A percentile compares a stretch with the other conserved stretches of the same genome.
Conservation (phyloP, 2,888 invertebrate species). For the Agrenia bidenticulata region DNA sequence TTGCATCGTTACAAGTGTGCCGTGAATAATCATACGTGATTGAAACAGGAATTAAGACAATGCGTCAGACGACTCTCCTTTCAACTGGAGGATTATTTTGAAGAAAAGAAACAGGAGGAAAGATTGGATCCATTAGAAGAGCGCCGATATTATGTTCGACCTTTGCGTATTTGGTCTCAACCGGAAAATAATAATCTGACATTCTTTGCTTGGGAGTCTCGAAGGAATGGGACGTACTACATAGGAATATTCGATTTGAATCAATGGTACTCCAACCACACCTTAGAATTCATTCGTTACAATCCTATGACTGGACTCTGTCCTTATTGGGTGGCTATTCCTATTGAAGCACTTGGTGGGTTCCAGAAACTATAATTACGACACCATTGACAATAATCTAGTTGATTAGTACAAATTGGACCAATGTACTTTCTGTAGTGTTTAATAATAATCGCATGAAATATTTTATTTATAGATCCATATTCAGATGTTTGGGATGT, state of each 20-base stretch:
- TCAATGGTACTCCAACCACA: constrained; percentile 92
- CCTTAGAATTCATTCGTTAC: constrained; percentile 63
- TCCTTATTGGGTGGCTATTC: constrained; percentile 50
- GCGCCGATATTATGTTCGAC: constrained; percentile 37
- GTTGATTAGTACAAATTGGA: too few relatives aligned
- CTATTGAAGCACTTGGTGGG: constrained; percentile 29
- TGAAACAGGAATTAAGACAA: constrained; percentile 39
- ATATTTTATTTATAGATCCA: too few relatives aligned
- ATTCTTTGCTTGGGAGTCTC: constrained; percentile 49
- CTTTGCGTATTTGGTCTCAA: constrained; percentile 46
- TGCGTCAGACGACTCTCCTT: constrained; percentile 40
- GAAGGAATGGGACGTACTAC: constrained; percentile 44
- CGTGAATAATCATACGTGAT: background rate
- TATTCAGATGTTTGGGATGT: constrained; percentile 58
- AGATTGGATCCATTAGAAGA: constrained; percentile 26
- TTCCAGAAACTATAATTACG: too few relatives aligned
- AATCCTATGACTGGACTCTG: constrained; percentile 39
- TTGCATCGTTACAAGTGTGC: constrained; percentile 2
- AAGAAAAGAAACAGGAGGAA: constrained; percentile 22
- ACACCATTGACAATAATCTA: too few relatives aligned
- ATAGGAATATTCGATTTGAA: constrained; percentile 77
- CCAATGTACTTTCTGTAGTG: too few relatives aligned
- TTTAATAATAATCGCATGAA: too few relatives aligned
- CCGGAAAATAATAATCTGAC: constrained; percentile 32
- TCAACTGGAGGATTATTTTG: constrained; percentile 43